Percentiles rank a stretch among this genome's conserved stretches.
Conservation (phyloP, 2,113 vertebrate species). For the Seriola aureovittata region DNA sequence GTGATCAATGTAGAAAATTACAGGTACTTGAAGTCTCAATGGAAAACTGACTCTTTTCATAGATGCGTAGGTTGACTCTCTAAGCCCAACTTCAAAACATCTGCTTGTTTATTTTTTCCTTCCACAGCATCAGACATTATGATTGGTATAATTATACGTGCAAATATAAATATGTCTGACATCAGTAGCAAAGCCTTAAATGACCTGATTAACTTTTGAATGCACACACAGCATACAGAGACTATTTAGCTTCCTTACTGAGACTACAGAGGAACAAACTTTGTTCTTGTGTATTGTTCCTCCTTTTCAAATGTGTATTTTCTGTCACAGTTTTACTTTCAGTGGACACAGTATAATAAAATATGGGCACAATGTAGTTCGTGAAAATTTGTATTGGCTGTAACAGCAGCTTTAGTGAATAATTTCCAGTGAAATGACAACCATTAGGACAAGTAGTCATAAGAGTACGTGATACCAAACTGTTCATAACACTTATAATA, state of each 20-base stretch:
- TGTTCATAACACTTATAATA: too few relatives aligned
- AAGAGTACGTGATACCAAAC: too few relatives aligned
- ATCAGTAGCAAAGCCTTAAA: neutral
- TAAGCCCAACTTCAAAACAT: conserved; percentile 35
- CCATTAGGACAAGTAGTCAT: neutral
- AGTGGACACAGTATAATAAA: neutral
- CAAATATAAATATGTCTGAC: conserved; percentile 15
- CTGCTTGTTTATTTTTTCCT: conserved; percentile 33
- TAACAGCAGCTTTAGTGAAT: neutral
- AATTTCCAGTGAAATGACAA: neutral
- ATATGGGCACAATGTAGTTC: neutral
- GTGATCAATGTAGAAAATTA: conserved; percentile 37
- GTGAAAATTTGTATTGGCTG: neutral
- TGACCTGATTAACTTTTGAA: conserved; percentile 4
- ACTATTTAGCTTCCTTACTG: neutral
- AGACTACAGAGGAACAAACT: neutral
- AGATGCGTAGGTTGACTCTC: conserved; percentile 4
- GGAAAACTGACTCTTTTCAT: conserved; percentile 20
- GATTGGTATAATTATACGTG: conserved; percentile 20
- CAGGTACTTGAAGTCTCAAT: conserved; percentile 36
- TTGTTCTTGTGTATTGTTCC: neutral
- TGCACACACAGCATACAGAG: neutral
- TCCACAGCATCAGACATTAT: conserved; percentile 23
- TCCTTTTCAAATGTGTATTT: neutral
- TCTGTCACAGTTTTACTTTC: neutral